These are phyloP conservation scores for Eremophila alpestris DNA, from an alignment of 2,797 vertebrate genomes.

Conservation along the genomic window DNA sequence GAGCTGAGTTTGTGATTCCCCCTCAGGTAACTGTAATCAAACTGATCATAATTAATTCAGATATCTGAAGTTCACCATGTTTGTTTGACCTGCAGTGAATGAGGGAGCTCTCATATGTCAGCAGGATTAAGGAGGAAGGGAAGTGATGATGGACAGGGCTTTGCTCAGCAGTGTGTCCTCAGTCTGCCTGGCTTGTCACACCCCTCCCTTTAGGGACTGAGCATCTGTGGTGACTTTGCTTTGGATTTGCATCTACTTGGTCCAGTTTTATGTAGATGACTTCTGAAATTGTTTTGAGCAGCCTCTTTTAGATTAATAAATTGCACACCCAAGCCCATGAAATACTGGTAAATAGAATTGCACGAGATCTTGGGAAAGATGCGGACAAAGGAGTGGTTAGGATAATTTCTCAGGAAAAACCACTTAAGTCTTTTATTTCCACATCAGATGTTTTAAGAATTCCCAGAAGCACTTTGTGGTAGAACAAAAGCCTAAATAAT, in stretches of 20 bases:
- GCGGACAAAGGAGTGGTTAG: not conserved
- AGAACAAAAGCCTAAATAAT: not conserved
- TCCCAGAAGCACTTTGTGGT: not conserved
- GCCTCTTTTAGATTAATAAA: not conserved
- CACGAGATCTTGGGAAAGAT: not conserved
- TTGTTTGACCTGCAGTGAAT: not conserved
- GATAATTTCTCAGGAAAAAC: not conserved
- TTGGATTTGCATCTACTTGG: not conserved
- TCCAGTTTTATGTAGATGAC: not conserved
- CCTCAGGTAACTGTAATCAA: not conserved
- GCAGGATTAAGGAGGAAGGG: not conserved
- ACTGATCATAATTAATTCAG: not conserved
- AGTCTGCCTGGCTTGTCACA: not conserved
- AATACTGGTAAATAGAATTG: not conserved
- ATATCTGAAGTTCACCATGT: not conserved
- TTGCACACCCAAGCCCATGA: not conserved
- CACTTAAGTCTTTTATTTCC: not conserved
- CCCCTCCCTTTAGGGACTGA: not conserved
- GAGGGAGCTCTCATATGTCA: not conserved
- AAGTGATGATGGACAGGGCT: not conserved
- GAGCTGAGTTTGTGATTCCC: not conserved
- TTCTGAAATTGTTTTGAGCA: not conserved
- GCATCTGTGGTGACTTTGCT: not conserved
- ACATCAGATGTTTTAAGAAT: not conserved
- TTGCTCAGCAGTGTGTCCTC: rapidly evolving